Evolutionary conservation across 2,888 invertebrate genomes (phyloP).

Genomic region (Notodonta ziczac): DNA sequence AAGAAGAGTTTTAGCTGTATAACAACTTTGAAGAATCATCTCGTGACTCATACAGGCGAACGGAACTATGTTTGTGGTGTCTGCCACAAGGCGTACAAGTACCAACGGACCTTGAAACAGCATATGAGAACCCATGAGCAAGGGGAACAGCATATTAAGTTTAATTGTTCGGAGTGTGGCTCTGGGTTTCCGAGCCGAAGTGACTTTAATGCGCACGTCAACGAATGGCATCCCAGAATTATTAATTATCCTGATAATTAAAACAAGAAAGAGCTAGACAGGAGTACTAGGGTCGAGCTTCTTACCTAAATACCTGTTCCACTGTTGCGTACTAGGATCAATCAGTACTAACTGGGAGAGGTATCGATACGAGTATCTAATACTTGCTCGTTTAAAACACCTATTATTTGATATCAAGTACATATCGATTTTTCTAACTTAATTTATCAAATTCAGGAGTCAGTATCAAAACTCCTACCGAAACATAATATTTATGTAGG

Average conservation of each 20-base stretch:
- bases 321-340: no score
- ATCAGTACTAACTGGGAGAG: no score
- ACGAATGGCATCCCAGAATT: conserved; percentile 62
- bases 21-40: conserved; percentile 62
- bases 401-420: no score
- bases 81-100: conserved; percentile 80
- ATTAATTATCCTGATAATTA: conserved; percentile 39
- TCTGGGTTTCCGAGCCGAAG: conserved; percentile 49
- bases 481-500: no score
- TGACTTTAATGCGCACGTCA: conserved; percentile 58
- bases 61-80: conserved; percentile 64
- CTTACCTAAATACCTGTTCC: no score
- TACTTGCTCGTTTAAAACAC: no score
- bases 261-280: neutral
- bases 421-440: no score
- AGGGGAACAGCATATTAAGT: conserved; percentile 44
- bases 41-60: conserved; percentile 63
- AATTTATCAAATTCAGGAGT: no score
- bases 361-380: no score
- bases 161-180: conserved; percentile 57
- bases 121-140: conserved; percentile 65
- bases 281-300: no score
- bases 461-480: no score
- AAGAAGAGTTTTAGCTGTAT: conserved; percentile 75
- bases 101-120: conserved; percentile 70